Conservation (phyloP, 2,113 vertebrate genomes). For the Callocephalon fimbriatum region DNA sequence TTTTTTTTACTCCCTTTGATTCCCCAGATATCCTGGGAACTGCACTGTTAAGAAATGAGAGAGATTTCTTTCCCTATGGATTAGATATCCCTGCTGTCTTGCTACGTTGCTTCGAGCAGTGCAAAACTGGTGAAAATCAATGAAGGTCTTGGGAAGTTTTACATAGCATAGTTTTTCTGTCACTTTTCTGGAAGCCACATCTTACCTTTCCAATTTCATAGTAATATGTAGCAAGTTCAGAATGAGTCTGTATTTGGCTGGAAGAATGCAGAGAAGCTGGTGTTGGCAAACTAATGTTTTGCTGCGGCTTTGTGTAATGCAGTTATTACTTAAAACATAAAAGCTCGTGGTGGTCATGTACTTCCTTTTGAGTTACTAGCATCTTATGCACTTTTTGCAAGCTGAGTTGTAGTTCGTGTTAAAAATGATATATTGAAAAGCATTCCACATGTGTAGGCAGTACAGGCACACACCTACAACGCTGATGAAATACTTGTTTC, state of each 20-base stretch:
- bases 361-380: not conserved
- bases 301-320: not conserved
- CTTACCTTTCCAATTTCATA: not conserved
- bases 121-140: not conserved
- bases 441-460: not conserved
- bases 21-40: not conserved
- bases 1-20: not conserved
- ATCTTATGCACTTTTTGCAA: not conserved
- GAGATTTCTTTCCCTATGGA: not conserved
- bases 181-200: not conserved
- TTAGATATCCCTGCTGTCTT: not conserved
- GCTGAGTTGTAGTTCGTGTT: not conserved
- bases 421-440: not conserved
- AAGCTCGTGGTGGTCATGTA: not conserved
- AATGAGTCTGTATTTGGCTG: not conserved
- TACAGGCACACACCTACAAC: not conserved
- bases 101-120: not conserved
- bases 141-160: not conserved
- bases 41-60: not conserved
- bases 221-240: not conserved
- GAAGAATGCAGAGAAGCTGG: not conserved
- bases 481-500: not conserved
- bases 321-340: not conserved
- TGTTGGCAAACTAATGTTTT: not conserved
- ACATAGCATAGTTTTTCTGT: not conserved